A percentile compares a stretch with the other conserved stretches of the same genome.
These are phyloP conservation scores for Pocillopora grandis DNA, from an alignment of 92 coral and sea anemone genomes.

Conservation along the genomic window DNA sequence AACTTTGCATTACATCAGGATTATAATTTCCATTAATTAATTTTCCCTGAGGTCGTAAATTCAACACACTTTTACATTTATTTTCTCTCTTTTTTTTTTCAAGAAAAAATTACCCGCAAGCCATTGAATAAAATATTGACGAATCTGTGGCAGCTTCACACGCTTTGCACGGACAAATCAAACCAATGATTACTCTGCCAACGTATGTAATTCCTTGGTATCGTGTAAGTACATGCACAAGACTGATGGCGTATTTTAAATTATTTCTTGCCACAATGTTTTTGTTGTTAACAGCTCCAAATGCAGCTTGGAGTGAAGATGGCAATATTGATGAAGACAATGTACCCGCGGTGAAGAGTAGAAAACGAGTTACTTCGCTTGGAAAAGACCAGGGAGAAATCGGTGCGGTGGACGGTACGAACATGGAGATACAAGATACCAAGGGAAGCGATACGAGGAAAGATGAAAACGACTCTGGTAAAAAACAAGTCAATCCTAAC, in stretches of 20 bases:
- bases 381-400: not conserved
- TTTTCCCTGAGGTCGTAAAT: not conserved
- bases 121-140: slow-evolving; percentile 3
- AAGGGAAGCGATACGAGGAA: not conserved
- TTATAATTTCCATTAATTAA: not conserved
- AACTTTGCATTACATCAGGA: not conserved
- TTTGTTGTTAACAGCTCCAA: not conserved
- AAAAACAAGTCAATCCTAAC: not conserved
- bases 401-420: not conserved
- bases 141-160: not conserved
- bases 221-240: not conserved
- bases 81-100: not conserved
- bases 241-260: slow-evolving; percentile 3
- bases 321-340: not conserved
- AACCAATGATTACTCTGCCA: not conserved
- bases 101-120: not conserved
- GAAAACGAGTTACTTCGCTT: not conserved
- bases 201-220: not conserved
- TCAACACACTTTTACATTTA: not conserved
- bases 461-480: not conserved
- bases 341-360: not conserved
- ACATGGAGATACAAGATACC: not conserved
- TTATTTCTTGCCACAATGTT: not conserved
- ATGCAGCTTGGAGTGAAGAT: not conserved
- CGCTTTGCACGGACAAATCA: not conserved